Conservation (phyloP, 2,113 vertebrate genomes). For the Piprites chloris region DNA sequence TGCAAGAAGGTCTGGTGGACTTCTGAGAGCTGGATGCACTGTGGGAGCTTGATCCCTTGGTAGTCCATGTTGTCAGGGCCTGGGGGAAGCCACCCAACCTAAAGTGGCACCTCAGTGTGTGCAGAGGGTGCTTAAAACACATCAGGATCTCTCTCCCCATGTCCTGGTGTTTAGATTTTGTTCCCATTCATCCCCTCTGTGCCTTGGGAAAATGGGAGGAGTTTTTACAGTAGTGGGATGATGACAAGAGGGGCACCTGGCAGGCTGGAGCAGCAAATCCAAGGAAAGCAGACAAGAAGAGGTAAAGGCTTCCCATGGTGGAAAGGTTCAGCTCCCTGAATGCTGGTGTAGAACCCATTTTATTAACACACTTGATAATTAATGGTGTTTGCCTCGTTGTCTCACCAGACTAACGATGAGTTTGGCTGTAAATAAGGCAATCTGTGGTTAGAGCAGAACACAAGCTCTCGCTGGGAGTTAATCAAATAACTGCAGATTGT, state of each 20-base stretch:
- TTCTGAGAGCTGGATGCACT: not conserved
- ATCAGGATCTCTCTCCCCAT: not conserved
- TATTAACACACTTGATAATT: slow-evolving; percentile 22
- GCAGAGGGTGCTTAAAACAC: not conserved
- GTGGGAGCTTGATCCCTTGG: not conserved
- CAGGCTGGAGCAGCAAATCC: not conserved
- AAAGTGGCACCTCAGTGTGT: not conserved
- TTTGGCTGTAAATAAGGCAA: slow-evolving; percentile 14
- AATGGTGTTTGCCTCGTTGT: not conserved
- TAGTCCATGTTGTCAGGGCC: not conserved
- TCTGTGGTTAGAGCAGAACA: not conserved
- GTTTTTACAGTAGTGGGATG: not conserved
- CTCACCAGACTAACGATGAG: not conserved
- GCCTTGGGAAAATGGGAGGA: not conserved
- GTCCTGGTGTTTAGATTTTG: not conserved
- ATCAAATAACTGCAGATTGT: not conserved
- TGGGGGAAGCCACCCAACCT: not conserved
- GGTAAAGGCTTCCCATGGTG: not conserved
- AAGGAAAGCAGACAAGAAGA: not conserved
- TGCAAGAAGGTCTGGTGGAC: not conserved
- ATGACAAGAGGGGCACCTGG: not conserved
- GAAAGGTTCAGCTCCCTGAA: not conserved
- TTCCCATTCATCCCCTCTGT: not conserved
- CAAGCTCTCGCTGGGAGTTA: not conserved
- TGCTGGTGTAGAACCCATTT: not conserved